A percentile compares a stretch with the other conserved stretches of the same genome.
phyloP scores from a whole-genome alignment of 2,113 vertebrate species.

The Bothrops jararaca region DNA sequence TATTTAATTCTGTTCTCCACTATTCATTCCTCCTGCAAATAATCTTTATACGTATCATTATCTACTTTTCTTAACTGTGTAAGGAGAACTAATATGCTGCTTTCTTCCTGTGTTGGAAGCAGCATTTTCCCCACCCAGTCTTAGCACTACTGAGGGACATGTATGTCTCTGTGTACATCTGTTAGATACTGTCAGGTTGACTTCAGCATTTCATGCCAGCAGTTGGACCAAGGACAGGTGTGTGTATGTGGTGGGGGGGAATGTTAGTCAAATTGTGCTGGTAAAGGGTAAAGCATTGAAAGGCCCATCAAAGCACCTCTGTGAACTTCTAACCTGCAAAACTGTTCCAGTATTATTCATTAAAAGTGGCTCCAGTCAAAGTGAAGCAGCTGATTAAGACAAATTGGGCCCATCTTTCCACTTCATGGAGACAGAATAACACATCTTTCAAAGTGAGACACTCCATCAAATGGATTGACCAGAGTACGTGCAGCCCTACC shows the following conservation, averaged over 20 bases:
- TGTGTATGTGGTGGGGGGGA: neutral
- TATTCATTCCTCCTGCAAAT: neutral
- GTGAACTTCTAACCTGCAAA: neutral
- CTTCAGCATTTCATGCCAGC: neutral
- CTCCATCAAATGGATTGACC: neutral
- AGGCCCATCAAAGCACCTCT: neutral
- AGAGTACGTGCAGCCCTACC: neutral
- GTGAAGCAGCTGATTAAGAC: neutral
- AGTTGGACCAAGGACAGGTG: neutral
- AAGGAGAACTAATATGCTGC: neutral
- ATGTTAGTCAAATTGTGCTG: neutral
- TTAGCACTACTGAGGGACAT: neutral
- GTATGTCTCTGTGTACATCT: neutral
- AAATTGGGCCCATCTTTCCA: neutral
- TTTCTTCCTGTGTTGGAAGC: neutral
- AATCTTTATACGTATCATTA: neutral
- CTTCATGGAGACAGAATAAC: neutral
- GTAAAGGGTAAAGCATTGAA: neutral
- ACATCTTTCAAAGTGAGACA: neutral
- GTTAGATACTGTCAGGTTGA: neutral
- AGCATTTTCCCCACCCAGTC: neutral
- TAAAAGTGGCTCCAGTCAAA: neutral
- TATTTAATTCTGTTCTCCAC: neutral
- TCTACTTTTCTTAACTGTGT: neutral
- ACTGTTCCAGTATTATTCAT: neutral